Evolutionary conservation across 2,113 vertebrate species (phyloP), one percentile per base, ranked within the genome.

Genomic region (Ciconia stormi): DNA sequence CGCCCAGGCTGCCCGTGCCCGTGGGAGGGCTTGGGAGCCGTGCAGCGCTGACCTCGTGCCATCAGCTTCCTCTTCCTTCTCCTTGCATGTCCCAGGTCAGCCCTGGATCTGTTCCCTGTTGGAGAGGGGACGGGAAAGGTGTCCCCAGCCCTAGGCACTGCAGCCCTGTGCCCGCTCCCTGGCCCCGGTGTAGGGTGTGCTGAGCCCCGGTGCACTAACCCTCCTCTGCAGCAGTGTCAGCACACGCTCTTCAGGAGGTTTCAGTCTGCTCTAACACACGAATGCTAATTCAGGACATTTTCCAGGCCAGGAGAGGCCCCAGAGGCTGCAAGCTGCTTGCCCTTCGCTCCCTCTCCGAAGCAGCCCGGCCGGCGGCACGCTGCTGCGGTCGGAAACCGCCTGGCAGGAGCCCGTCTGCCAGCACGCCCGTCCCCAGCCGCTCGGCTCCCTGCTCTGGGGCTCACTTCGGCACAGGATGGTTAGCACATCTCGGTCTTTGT

Each of bases 321-420:
- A 19, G 32, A 42, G 32, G 16, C 38, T 74, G 27, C 12, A n/a
- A 26, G 18, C 26, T 49, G 17, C 40, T 82, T 82, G 0, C 0
- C 58, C 77, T 92, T 80, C 10, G 2, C 5, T 16, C 77, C 23
- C 27, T 4, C 26, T 38, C 53, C 5, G 1, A n/a, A 82, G 49
- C 49, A 53, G 47, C 44, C 23, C 0, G 0, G 17, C 47, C 0
- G 6, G 38, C 30, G 11, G 21, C 67, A 76, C 8, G 16, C 20
- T 32, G 65, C 70, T 16, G 1, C 5, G 11, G 21, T 5, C 13
- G 80, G n/a, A 50, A n/a, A 34, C 6, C 1, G 3, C 19, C 44
- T 3, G 4, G 38, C 53, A 38, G 49, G 29, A 79, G 27, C 58
- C 71, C 1, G 0, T 53, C 30, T 30, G n/a, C 69, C 69, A 38